phyloP scores from a whole-genome alignment of 2,113 vertebrate genomes.

The Phyllostomus discolor region DNA sequence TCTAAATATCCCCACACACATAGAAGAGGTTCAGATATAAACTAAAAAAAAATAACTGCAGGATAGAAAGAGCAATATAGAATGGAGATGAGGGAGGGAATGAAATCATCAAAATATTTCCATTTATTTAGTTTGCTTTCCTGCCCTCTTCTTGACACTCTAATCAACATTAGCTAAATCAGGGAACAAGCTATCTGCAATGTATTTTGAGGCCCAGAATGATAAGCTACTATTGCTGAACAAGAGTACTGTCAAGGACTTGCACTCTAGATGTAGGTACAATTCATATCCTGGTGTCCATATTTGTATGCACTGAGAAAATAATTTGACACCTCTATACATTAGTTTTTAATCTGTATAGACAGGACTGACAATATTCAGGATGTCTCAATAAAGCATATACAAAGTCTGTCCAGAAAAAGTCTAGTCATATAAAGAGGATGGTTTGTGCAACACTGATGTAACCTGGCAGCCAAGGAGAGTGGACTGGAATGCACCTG shows the following conservation, averaged over 20 bases:
- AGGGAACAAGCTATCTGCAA: background rate
- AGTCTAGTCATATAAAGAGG: no score
- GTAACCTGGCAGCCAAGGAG: no score
- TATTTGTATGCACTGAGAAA: background rate
- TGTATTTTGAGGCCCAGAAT: constrained; percentile 7
- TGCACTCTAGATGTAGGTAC: background rate
- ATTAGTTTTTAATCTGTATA: constrained; percentile 35
- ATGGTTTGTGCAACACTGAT: no score
- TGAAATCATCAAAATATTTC: constrained; percentile 27
- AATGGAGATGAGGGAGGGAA: background rate
- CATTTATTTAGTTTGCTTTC: constrained; percentile 3
- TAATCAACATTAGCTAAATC: constrained; percentile 12
- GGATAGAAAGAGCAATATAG: background rate
- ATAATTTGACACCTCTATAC: background rate
- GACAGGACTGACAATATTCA: background rate
- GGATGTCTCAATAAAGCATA: background rate
- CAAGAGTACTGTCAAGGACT: background rate
- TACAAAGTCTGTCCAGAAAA: no score
- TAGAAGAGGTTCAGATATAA: background rate
- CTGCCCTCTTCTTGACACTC: background rate
- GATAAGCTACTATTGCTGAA: background rate
- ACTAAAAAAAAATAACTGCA: background rate
- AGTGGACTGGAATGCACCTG: no score
- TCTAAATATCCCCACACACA: background rate
- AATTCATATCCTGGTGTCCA: background rate